A percentile compares a stretch with the other conserved stretches of the same genome.
Evolutionary conservation across 2,797 vertebrate species (phyloP).

Genomic region (Epinephelus awoara): DNA sequence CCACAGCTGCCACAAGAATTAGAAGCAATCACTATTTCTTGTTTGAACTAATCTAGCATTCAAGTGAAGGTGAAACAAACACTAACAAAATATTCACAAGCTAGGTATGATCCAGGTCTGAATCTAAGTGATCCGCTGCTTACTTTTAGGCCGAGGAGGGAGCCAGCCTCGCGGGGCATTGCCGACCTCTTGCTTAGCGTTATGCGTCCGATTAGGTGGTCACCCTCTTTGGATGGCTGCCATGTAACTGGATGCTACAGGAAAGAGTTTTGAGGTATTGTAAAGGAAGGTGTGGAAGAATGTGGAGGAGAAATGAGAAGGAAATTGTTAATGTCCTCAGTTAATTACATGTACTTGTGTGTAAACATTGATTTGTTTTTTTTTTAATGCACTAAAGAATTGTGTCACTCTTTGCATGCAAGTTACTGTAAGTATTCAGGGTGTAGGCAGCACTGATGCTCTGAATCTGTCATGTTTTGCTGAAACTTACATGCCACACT

Average conservation of each 20-base stretch:
- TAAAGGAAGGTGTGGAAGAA: neutral
- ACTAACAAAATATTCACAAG: neutral
- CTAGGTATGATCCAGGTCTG: conserved; percentile 8
- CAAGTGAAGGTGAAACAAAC: neutral
- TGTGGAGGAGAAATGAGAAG: neutral
- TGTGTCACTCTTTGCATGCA: neutral
- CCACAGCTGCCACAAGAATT: neutral
- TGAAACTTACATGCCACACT: conserved; percentile 94
- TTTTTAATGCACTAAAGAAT: neutral
- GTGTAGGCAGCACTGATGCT: neutral
- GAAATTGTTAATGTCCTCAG: neutral
- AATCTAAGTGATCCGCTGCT: conserved; percentile 66
- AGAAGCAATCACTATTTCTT: conserved; percentile 2
- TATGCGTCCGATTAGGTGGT: conserved; percentile 97
- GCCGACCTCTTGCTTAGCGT: conserved; percentile 98
- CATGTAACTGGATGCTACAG: conserved; percentile 97
- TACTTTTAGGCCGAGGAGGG: conserved; percentile 96
- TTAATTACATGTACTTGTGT: neutral
- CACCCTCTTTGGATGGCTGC: conserved; percentile 98
- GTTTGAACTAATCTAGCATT: neutral
- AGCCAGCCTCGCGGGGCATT: conserved; percentile 95
- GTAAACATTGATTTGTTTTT: neutral
- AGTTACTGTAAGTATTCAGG: neutral
- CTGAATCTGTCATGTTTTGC: conserved; percentile 6
- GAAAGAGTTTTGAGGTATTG: neutral